Percentiles rank a stretch among this genome's conserved stretches.
Evolutionary conservation across 2,113 vertebrate genomes (phyloP).

Genomic region (Heterocephalus glaber): DNA sequence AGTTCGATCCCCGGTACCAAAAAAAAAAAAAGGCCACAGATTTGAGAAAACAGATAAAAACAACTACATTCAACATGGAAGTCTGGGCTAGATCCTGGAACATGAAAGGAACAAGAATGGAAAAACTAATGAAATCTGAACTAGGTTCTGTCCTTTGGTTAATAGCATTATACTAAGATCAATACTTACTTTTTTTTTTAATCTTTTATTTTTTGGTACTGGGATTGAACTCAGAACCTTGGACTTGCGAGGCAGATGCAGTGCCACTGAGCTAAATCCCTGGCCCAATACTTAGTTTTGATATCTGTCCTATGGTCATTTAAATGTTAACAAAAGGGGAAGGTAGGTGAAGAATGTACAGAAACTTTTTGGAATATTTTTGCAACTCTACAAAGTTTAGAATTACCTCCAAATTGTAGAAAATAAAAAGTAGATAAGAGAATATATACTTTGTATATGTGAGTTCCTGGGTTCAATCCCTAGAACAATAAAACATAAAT

Average conservation of each 20-base stretch:
- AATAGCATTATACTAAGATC: neutral
- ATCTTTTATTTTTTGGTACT: no score
- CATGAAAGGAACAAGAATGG: neutral
- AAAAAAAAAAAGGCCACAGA: no score
- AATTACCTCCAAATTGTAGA: slow-evolving; percentile 13
- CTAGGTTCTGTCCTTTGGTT: neutral
- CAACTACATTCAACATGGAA: neutral
- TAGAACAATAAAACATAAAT: neutral
- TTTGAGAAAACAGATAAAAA: no score
- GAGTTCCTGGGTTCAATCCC: neutral
- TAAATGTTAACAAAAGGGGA: neutral
- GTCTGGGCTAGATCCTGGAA: neutral
- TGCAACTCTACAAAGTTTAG: neutral
- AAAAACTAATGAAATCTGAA: neutral
- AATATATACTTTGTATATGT: neutral
- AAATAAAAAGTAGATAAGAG: neutral
- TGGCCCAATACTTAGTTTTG: no score
- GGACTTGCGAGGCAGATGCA: no score
- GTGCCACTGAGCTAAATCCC: no score
- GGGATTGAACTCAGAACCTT: no score
- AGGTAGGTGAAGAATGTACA: neutral
- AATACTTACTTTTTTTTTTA: no score
- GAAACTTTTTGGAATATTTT: neutral
- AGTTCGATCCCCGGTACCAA: no score
- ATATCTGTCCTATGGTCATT: neutral